Percentiles rank a stretch among this genome's conserved stretches.
phyloP scores from a whole-genome alignment of 2,797 vertebrate genomes.

The Enteromius mattozi region DNA sequence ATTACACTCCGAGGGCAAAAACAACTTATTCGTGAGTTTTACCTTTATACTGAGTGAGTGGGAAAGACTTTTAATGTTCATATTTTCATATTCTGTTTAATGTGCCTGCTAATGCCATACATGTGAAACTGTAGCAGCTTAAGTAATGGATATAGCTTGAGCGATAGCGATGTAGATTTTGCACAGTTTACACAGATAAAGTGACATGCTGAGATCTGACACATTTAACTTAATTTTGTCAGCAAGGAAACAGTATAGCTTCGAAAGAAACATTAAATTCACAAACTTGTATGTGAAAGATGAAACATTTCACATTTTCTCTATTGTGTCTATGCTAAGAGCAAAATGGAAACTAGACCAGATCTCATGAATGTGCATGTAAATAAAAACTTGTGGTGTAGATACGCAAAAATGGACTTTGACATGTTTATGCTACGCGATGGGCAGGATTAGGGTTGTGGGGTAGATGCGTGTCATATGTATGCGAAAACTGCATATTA shows the following conservation, averaged over 20 bases:
- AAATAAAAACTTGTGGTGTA: too few relatives aligned
- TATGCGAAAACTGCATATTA: too few relatives aligned
- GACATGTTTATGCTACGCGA: too few relatives aligned
- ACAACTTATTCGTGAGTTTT: slow-evolving; percentile 19
- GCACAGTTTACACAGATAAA: neutral
- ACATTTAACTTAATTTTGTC: neutral
- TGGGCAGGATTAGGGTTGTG: too few relatives aligned
- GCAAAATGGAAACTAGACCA: neutral
- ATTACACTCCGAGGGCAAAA: neutral
- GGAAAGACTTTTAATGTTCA: neutral
- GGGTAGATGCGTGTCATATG: too few relatives aligned
- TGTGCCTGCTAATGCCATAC: neutral
- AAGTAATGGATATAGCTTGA: too few relatives aligned
- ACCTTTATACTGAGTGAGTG: neutral
- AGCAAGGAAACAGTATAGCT: neutral
- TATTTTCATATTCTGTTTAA: slow-evolving; percentile 1
- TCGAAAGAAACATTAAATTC: neutral
- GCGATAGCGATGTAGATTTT: neutral
- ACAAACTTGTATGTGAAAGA: neutral
- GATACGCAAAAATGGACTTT: too few relatives aligned
- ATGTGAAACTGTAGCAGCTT: neutral
- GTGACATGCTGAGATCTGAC: neutral
- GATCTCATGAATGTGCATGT: too few relatives aligned
- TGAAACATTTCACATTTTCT: neutral
- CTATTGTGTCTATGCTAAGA: neutral